Percentiles rank a stretch among this genome's conserved stretches.
Conservation (phyloP, 30 jellyfish, hydroid and myxozoan genomes). For the Chrysaora quinquecirrha region DNA sequence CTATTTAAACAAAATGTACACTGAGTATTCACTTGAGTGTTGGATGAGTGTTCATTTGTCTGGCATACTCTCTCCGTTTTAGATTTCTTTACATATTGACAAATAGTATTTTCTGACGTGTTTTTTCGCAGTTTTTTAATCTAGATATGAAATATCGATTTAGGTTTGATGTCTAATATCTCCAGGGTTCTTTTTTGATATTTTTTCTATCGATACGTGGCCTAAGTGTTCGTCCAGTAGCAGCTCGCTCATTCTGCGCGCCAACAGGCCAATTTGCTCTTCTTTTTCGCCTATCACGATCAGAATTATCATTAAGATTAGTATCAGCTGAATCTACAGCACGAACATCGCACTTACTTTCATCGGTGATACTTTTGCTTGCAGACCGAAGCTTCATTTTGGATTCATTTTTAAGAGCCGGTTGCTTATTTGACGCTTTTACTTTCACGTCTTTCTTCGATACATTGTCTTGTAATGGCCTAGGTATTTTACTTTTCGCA, state of each 20-base stretch:
- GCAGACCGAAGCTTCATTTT: slow-evolving; percentile 31
- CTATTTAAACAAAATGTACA: too few species aligned
- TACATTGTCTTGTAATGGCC: neutral
- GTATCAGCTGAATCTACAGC: neutral
- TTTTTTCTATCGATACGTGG: slow-evolving; percentile 34
- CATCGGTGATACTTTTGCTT: neutral
- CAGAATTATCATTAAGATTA: slow-evolving; percentile 39
- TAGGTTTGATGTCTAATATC: slow-evolving; percentile 23
- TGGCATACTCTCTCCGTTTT: too few species aligned
- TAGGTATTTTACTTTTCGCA: neutral
- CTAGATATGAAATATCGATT: too few species aligned
- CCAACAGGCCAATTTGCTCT: slow-evolving; percentile 61
- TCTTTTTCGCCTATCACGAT: slow-evolving; percentile 57
- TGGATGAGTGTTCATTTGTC: too few species aligned
- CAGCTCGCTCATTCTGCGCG: slow-evolving; percentile 20
- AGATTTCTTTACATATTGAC: too few species aligned
- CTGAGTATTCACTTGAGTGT: too few species aligned
- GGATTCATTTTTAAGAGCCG: neutral
- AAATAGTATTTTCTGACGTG: too few species aligned
- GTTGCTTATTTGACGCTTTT: neutral
- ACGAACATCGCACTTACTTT: neutral
- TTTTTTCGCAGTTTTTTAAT: too few species aligned
- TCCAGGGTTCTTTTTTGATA: slow-evolving; percentile 44
- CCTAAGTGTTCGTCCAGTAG: slow-evolving; percentile 31
- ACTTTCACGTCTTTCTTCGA: neutral